These are phyloP conservation scores for Centropristis striata DNA, from an alignment of 2,113 vertebrate genomes.

Conservation along the genomic window DNA sequence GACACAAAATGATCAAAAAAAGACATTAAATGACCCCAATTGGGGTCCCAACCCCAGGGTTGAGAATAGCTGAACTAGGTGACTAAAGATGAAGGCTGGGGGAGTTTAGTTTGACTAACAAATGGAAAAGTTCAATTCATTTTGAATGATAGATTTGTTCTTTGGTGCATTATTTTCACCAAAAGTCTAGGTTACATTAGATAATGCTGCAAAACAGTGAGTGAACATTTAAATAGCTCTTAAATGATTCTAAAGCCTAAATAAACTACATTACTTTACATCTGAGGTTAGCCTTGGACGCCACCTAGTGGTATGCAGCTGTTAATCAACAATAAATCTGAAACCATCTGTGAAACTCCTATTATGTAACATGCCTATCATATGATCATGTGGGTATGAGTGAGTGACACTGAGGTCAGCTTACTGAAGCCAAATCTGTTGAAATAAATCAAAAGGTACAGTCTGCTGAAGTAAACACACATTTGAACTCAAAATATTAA, in stretches of 20 bases:
- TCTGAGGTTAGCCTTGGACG: background rate
- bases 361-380: slow-evolving; percentile 43
- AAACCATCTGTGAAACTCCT: background rate
- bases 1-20: too few relatives aligned
- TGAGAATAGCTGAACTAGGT: too few relatives aligned
- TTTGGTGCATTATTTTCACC: too few relatives aligned
- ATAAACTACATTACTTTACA: background rate
- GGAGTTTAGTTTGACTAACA: too few relatives aligned
- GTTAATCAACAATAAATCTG: background rate
- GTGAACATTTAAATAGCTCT: background rate
- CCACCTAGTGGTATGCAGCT: slow-evolving; percentile 57
- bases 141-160: too few relatives aligned
- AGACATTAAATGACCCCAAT: too few relatives aligned
- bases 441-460: background rate
- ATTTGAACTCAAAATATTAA: background rate
- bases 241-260: too few relatives aligned
- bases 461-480: background rate
- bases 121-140: too few relatives aligned
- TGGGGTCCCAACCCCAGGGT: too few relatives aligned
- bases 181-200: too few relatives aligned
- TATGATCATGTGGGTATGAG: slow-evolving; percentile 10
- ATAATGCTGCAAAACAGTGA: background rate
- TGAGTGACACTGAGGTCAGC: background rate
- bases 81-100: too few relatives aligned
- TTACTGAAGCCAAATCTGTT: background rate